phyloP scores from a whole-genome alignment of 2,797 vertebrate species.

The Crocodylus rhombifer region DNA sequence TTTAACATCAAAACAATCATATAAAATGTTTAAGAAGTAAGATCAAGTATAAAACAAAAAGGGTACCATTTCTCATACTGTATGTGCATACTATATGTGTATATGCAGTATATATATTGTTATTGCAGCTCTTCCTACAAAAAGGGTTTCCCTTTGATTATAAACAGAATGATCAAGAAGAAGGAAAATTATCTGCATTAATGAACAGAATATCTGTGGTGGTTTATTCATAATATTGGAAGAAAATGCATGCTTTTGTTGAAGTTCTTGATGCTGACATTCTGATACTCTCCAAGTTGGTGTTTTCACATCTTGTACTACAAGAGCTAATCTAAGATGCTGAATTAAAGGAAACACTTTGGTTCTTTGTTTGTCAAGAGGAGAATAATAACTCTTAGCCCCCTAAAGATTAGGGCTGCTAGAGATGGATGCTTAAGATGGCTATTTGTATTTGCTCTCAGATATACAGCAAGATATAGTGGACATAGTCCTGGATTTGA shows the following conservation, averaged over 20 bases:
- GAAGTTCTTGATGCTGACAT: background rate
- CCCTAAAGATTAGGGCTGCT: constrained; percentile 1
- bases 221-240: background rate
- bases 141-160: fast-evolving
- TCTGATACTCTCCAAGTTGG: background rate
- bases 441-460: background rate
- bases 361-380: background rate
- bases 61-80: background rate
- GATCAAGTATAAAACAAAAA: background rate
- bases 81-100: fast-evolving
- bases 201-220: background rate
- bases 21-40: background rate
- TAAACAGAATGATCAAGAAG: too few relatives aligned
- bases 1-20: constrained; percentile 30
- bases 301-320: background rate
- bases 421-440: background rate
- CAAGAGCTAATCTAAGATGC: background rate
- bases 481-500: fast-evolving
- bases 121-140: background rate
- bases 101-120: background rate
- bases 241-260: background rate
- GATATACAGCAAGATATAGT: background rate
- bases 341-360: background rate
- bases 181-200: background rate
- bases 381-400: background rate